Evolutionary conservation across 1,140 invertebrate genomes (phyloP), one percentile per base, ranked within the genome.

Genomic region (Brachionus manjavacas): DNA sequence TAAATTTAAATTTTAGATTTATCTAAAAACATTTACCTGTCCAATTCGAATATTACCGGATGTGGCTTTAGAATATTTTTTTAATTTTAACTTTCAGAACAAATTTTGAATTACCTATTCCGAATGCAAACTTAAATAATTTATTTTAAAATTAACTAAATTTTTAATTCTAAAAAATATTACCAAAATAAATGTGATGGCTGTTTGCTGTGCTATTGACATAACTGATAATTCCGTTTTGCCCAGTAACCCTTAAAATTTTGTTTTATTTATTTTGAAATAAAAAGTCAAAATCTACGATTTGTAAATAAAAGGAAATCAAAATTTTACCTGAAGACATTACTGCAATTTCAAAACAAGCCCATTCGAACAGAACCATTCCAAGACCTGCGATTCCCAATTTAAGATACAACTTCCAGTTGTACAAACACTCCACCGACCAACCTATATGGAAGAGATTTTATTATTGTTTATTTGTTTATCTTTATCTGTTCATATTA

Each of bases 321-420:
- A 35, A 35, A 35, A 7, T 6, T 35, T 35, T 72, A 72, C 76
- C 79, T 60, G 79, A 23, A 12, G 20, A 28, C 25, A 81, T 60
- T 16, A 46, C 41, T 35, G 79, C 79, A 7, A 81, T 81, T 68
- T 81, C 79, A 35, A 64, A 81, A 81, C 41, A 28, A 43, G 79
- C 64, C 79, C 79, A 81, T 68, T 81, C 79, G 31, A 81, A 39
- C 9, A 64, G n/a, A 60, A 81, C 52, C 52, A 68, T 68, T 46
- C 52, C 64, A 46, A 81, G 39, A 39, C 79, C 79, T 14, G 79
- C 52, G 6, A 81, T 64, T 20, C 52, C 79, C 8, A 81, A 46
- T 43, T 68, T 81, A 0, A 81, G 28, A 64, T 43, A 81, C 9
- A 68, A 25, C 20, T 23, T 60, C 79, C 79, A 81, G 12, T 81